Base-by-base conservation (phyloP, 2,797 vertebrate species). In the Coilia nasus region DNA sequence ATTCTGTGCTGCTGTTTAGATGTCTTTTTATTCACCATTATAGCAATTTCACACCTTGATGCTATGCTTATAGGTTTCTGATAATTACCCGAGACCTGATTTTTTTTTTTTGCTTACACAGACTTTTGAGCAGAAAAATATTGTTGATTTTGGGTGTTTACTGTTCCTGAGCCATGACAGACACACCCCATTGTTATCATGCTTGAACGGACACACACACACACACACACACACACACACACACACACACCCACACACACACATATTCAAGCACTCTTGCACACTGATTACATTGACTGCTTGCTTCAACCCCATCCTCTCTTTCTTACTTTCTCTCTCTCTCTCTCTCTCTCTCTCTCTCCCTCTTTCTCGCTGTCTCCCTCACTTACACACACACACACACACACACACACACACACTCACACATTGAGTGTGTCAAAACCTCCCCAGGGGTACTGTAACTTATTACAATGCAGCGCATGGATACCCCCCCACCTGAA, bases 391-490 rank as follows among this genome's bases (percentile, higher is more conserved):
- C 60, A 25, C 60, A 28, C 60, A 64, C 60, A n/a, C 47, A 56
- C 46, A 81, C 35, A 44, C 41, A 41, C 60, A 57, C 21, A 44
- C 57, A 67, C 81, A 28, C 23, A 23, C 31, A 44, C 11, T 44
- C 21, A 23, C 47, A 78, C 35, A 60, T 9, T 12, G 41, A 71
- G 31, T 60, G 46, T 54, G 50, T 54, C 50, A 54, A 57, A 19
- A 15, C 17, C 17, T 75, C 41, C 19, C 50, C 21, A 3, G 35
- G 81, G 23, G 57, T 81, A 83, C 84, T 82, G 23, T 84, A 88
- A 59, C 80, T 88, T 14, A 85, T 88, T 81, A 64, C 64, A 50
- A 89, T 90, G 87, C 85, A 21, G 14, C 19, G 1, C 6, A 47
- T 81, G 21, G 81, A 28, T 80, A 89, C 15, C 23, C 60, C 87